These are phyloP conservation scores for Sarcoramphus papa DNA, from an alignment of 2,797 vertebrate genomes.

Conservation along the genomic window DNA sequence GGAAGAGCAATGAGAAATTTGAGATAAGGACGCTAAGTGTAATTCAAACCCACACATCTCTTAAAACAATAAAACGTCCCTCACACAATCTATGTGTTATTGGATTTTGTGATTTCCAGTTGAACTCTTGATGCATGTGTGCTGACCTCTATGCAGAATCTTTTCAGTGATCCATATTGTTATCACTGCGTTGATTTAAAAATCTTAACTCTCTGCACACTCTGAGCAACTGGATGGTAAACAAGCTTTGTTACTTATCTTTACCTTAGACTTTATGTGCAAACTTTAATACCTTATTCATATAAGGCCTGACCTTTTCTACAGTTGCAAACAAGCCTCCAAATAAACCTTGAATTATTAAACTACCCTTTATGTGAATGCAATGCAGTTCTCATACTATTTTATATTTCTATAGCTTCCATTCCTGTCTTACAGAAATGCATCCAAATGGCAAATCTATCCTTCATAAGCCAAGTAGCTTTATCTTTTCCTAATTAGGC, in stretches of 20 bases:
- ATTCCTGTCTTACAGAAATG: neutral
- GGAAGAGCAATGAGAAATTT: neutral
- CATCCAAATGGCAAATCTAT: slow-evolving; percentile 10
- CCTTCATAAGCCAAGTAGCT: slow-evolving; percentile 18
- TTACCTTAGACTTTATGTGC: slow-evolving; percentile 30
- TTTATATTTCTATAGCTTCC: neutral
- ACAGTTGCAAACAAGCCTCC: slow-evolving; percentile 44
- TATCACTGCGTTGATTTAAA: neutral
- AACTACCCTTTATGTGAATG: slow-evolving; percentile 31
- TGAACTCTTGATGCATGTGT: neutral
- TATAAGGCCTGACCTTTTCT: slow-evolving; percentile 45
- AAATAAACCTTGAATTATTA: slow-evolving; percentile 64
- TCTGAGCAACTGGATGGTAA: slow-evolving; percentile 1
- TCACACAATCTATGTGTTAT: neutral
- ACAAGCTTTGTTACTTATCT: slow-evolving; percentile 28
- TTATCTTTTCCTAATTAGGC: slow-evolving; percentile 21
- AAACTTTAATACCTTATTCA: slow-evolving; percentile 49
- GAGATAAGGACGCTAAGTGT: neutral
- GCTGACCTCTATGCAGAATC: neutral
- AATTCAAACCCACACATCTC: neutral
- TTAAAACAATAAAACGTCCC: slow-evolving; percentile 18
- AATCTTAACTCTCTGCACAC: neutral
- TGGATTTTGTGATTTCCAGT: neutral
- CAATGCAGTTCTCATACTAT: neutral
- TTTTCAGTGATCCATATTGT: neutral